Evolutionary conservation across 2,113 vertebrate genomes (phyloP).

Genomic region (Calyptommatus sinebrachiatus): DNA sequence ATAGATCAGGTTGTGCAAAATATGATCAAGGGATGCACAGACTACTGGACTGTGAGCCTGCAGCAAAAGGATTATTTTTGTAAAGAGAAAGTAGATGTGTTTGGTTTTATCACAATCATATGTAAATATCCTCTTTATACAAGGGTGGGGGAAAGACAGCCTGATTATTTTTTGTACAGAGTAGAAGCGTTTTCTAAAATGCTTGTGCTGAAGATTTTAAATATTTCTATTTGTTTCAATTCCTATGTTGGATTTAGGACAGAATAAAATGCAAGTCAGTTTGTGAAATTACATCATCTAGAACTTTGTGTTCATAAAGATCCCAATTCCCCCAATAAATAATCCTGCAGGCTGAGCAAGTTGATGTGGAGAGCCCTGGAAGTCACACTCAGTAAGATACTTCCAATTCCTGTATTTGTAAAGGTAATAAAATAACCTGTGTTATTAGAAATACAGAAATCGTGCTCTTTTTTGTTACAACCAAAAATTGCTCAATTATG

Average conservation of each 20-base stretch:
- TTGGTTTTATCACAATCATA: conserved; percentile 34
- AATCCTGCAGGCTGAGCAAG: no score
- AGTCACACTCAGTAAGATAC: no score
- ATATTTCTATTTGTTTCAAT: not conserved
- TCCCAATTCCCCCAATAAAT: not conserved
- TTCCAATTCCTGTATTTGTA: no score
- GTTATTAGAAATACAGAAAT: no score
- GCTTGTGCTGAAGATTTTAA: not conserved
- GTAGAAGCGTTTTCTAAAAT: conserved; percentile 4
- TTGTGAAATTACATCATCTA: not conserved
- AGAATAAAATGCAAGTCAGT: no score
- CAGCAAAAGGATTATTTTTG: conserved; percentile 44
- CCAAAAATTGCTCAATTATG: no score
- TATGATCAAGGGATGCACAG: conserved; percentile 24
- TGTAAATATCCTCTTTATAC: not conserved
- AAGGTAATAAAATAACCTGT: no score
- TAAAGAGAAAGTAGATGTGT: conserved; percentile 13
- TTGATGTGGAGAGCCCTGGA: no score
- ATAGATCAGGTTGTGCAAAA: conserved; percentile 40
- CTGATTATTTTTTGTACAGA: conserved; percentile 42
- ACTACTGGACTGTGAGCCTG: conserved; percentile 30
- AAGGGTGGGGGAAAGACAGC: conserved; percentile 20
- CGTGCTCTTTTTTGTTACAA: no score
- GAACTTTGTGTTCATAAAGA: not conserved
- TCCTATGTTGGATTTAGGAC: not conserved